Base-by-base conservation (phyloP, 2,888 invertebrate species). In the Tyria jacobaeae region DNA sequence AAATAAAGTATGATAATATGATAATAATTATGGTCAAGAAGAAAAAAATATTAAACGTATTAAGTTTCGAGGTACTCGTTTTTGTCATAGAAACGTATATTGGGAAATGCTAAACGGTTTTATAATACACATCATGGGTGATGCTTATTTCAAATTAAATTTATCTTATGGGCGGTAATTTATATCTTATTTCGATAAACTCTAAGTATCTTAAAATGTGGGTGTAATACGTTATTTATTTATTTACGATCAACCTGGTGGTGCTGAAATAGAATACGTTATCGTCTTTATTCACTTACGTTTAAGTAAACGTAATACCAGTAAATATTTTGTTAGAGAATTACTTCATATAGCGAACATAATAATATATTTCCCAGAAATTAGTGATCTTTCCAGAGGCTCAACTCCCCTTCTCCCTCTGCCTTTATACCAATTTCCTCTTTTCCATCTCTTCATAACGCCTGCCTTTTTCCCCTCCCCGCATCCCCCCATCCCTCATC, bases 1-100 rank as follows among this genome's bases (percentile, higher is more conserved):
- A 76, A 68, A 71, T 62, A 64, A 71, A 64, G 55, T 71, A 73
- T 76, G 64, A 69, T 75, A 73, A 78, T 76, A 60, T 69, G 63
- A 71, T 76, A 58, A 73, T 78, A 78, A 69, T 73, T 55, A 64
- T 71, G 41, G 41, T 55, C 68, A 52, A 51, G 39, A 58, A 57
- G 61, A 44, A 55, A 50, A 48, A 39, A 62, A 52, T 44, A 44
- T 51, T 24, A 37, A 34, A 57, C 25, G 52, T 50, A 62, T 75
- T 68, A 53, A 64, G 62, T 60, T 57, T 67, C 58, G 57, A 66
- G 50, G 57, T 64, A 63, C 55, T 57, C n/a, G n/a, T 51, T 61
- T 61, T 35, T 55, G 39, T 50, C n/a, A 10, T 48, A 31, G 37
- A 41, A 51, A 51, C 39, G 17, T 37, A n/a, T n/a, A 54, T 60